Evolutionary conservation across 2,888 invertebrate species (phyloP).

Genomic region (Spicauda simplicius): DNA sequence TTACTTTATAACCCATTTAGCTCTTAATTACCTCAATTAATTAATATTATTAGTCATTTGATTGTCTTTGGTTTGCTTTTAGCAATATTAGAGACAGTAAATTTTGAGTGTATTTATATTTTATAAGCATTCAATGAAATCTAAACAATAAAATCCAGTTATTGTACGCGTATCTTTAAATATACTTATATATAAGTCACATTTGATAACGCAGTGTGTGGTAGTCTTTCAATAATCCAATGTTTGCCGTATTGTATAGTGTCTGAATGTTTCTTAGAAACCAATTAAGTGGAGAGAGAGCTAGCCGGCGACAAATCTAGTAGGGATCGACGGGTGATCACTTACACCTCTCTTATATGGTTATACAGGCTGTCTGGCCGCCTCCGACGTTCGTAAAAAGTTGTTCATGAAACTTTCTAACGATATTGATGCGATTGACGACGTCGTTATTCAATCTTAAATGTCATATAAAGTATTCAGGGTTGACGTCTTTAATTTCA

Average conservation of each 20-base stretch:
- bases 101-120: too few species aligned
- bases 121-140: too few species aligned
- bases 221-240: background rate
- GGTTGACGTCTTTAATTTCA: background rate
- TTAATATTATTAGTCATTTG: too few species aligned
- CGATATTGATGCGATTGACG: conserved; percentile 54
- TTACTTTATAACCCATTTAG: too few species aligned
- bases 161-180: too few species aligned
- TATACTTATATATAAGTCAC: too few species aligned
- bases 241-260: background rate
- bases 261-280: conserved; percentile 50
- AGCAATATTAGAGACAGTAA: too few species aligned
- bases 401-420: conserved; percentile 69
- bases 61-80: too few species aligned
- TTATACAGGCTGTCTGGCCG: conserved; percentile 53
- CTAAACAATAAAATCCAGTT: too few species aligned
- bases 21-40: too few species aligned
- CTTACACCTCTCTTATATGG: conserved; percentile 50
- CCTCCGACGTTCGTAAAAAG: conserved; percentile 60
- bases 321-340: conserved; percentile 69
- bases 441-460: conserved; percentile 34
- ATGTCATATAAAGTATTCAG: conserved; percentile 5
- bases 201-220: too few species aligned
- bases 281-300: conserved; percentile 73
- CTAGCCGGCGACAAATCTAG: conserved; percentile 54